Conservation (phyloP, 2,797 vertebrate genomes). For the Gambelia wislizenii region DNA sequence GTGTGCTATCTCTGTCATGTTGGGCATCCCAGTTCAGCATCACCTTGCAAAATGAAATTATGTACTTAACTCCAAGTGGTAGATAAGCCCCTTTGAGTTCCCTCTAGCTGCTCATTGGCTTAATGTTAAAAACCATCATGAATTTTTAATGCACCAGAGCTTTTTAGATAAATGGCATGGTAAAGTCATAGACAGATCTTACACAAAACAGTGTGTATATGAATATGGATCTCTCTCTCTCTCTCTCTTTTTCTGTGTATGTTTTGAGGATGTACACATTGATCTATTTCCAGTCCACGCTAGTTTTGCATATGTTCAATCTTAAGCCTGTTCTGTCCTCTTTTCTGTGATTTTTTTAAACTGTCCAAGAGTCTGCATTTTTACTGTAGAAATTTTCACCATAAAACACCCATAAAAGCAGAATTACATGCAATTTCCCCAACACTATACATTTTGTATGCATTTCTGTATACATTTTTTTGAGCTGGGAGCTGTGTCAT, state of each 20-base stretch:
- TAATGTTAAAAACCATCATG: background rate
- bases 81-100: background rate
- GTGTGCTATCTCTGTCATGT: fast-evolving
- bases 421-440: background rate
- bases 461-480: background rate
- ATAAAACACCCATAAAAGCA: background rate
- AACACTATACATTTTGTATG: background rate
- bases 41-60: conserved; percentile 9
- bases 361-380: background rate
- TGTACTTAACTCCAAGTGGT: background rate
- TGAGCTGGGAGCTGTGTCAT: background rate
- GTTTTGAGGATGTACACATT: background rate
- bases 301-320: background rate
- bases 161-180: background rate
- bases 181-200: background rate
- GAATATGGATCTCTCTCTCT: too few relatives aligned
- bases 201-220: background rate
- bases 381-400: background rate
- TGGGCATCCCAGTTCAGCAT: background rate
- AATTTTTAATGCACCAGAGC: background rate
- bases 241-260: too few relatives aligned
- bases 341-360: background rate
- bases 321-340: background rate
- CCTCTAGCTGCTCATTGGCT: background rate
- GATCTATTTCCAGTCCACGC: background rate